Conservation (phyloP, 1,140 invertebrate species). For the Arion vulgaris region DNA sequence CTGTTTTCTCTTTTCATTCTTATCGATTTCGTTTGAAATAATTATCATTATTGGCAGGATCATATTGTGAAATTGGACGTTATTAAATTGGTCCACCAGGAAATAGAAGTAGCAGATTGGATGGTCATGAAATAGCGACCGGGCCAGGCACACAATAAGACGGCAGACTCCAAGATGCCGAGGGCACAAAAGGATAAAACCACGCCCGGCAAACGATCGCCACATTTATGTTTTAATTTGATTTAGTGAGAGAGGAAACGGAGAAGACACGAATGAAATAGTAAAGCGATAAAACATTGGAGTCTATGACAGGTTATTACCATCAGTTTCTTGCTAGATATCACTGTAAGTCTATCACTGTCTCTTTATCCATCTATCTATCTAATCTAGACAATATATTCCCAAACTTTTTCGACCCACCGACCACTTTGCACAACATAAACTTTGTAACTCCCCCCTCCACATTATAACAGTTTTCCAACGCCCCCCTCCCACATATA, state of each 20-base stretch:
- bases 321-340: too few relatives aligned
- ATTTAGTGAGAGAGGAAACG: neutral
- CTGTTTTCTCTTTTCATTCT: neutral
- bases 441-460: too few relatives aligned
- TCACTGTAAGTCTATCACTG: too few relatives aligned
- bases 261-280: neutral
- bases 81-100: constrained; percentile 6
- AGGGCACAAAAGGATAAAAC: constrained; percentile 18
- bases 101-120: constrained; percentile 12
- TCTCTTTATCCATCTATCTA: too few relatives aligned
- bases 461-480: too few relatives aligned
- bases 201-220: constrained; percentile 27
- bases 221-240: constrained; percentile 30
- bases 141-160: constrained; percentile 18
- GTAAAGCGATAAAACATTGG: too few relatives aligned
- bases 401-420: too few relatives aligned
- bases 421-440: too few relatives aligned
- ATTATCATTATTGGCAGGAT: constrained; percentile 26
- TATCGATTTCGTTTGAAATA: constrained; percentile 24
- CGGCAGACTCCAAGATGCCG: neutral
- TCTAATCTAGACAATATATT: too few relatives aligned
- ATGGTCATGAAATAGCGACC: constrained; percentile 4
- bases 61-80: constrained; percentile 33
- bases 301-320: too few relatives aligned
- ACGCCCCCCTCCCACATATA: too few relatives aligned